These are phyloP conservation scores for Trichopoda pennipes DNA, from an alignment of 2,888 invertebrate genomes.

Conservation along the genomic window DNA sequence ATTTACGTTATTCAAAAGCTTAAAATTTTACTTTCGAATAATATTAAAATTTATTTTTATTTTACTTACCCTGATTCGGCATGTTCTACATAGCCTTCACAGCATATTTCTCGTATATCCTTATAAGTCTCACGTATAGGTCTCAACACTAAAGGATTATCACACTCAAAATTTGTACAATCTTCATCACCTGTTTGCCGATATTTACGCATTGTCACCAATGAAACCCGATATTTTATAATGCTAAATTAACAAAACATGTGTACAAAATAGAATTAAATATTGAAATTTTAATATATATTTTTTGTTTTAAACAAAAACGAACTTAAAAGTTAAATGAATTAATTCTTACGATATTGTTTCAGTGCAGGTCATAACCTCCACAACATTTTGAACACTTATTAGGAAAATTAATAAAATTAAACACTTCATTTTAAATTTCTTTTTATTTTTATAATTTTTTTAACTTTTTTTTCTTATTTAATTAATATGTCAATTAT, in stretches of 20 bases:
- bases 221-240: constrained; percentile 73
- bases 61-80: constrained; percentile 71
- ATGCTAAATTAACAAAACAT: constrained; percentile 69
- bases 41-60: neutral
- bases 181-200: constrained; percentile 51
- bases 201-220: constrained; percentile 77
- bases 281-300: too few relatives aligned
- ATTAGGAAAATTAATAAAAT: constrained; percentile 49
- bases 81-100: constrained; percentile 75
- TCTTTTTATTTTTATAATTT: neutral
- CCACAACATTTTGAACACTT: constrained; percentile 46
- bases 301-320: neutral
- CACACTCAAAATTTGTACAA: constrained; percentile 70
- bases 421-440: constrained; percentile 57
- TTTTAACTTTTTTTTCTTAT: neutral
- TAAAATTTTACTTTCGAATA: neutral
- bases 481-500: constrained; percentile 5
- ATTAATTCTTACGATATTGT: constrained; percentile 75
- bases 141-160: constrained; percentile 73
- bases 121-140: constrained; percentile 75
- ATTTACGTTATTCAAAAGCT: neutral
- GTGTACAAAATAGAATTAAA: neutral
- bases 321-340: neutral
- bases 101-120: constrained; percentile 75
- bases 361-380: constrained; percentile 73